Conservation (phyloP, 2,113 vertebrate species). For the Cyprinodon tularosa region DNA sequence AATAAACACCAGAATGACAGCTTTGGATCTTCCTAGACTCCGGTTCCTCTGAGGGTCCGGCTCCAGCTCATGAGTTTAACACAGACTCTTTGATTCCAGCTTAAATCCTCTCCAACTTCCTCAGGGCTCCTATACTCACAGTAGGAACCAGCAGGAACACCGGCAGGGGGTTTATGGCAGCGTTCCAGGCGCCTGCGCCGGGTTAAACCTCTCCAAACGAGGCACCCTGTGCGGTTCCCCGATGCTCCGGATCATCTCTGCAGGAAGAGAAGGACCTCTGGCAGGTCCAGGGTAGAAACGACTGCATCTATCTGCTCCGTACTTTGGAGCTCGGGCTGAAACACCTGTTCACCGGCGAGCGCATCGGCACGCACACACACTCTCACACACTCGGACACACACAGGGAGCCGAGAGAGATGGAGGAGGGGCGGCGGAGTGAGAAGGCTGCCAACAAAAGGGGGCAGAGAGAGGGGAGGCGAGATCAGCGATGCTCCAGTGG, state of each 20-base stretch:
- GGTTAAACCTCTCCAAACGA: slow-evolving; percentile 43
- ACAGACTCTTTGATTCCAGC: neutral
- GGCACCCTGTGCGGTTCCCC: slow-evolving; percentile 11
- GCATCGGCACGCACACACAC: slow-evolving; percentile 41
- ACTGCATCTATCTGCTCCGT: slow-evolving; percentile 10
- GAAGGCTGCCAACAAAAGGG: slow-evolving; percentile 29
- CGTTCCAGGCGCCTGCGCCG: neutral
- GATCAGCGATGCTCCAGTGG: slow-evolving; percentile 1
- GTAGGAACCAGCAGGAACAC: neutral
- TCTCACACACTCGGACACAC: slow-evolving; percentile 13
- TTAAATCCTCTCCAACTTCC: slow-evolving; percentile 4
- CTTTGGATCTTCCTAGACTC: neutral
- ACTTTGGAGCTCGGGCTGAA: slow-evolving; percentile 24
- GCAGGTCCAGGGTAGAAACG: slow-evolving; percentile 6
- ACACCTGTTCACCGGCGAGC: slow-evolving; percentile 67
- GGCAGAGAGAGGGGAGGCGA: neutral
- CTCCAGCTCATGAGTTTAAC: neutral
- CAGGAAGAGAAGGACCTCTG: neutral
- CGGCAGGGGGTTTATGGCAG: slow-evolving; percentile 42
- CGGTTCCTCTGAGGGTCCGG: neutral
- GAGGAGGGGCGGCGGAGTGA: slow-evolving; percentile 46
- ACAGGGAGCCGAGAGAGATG: slow-evolving; percentile 1
- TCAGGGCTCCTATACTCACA: slow-evolving; percentile 12
- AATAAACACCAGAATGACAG: neutral
- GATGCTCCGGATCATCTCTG: slow-evolving; percentile 30